Conservation (phyloP, 2,888 invertebrate species). For the Deilephila elpenor region DNA sequence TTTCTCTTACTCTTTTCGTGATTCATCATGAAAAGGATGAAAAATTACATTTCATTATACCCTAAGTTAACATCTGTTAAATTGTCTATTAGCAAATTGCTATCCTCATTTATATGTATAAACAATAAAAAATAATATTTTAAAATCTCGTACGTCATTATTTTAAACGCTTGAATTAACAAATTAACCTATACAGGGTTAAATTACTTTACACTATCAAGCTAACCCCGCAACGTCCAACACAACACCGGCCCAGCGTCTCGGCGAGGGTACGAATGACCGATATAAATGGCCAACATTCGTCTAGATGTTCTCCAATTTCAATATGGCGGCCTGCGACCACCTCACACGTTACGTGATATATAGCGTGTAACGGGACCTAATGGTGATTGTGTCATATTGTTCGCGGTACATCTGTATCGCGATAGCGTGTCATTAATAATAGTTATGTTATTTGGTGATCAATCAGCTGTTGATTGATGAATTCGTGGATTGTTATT, state of each 20-base stretch:
- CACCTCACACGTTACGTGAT: slow-evolving; percentile 28
- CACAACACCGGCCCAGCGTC: background rate
- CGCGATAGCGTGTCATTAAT: background rate
- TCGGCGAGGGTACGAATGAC: slow-evolving; percentile 49
- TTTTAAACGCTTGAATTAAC: background rate
- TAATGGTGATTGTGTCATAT: slow-evolving; percentile 20
- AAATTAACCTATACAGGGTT: background rate
- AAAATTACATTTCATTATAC: no score
- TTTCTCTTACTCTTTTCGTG: no score
- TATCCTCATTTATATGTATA: no score
- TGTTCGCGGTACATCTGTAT: background rate
- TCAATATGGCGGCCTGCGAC: slow-evolving; percentile 49
- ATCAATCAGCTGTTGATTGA: slow-evolving; percentile 3
- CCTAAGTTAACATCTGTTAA: no score
- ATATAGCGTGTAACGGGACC: slow-evolving; percentile 21
- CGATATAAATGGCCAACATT: slow-evolving; percentile 65
- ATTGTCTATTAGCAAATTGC: no score
- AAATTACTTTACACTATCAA: background rate
- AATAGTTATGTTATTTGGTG: slow-evolving; percentile 6
- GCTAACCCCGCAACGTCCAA: slow-evolving; percentile 5
- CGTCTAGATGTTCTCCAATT: slow-evolving; percentile 64
- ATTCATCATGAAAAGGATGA: no score
- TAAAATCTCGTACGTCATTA: no score
- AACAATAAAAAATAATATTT: no score
- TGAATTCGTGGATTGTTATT: background rate